These are phyloP conservation scores for Cichladusa arquata DNA, from an alignment of 2,113 vertebrate genomes.

Conservation along the genomic window DNA sequence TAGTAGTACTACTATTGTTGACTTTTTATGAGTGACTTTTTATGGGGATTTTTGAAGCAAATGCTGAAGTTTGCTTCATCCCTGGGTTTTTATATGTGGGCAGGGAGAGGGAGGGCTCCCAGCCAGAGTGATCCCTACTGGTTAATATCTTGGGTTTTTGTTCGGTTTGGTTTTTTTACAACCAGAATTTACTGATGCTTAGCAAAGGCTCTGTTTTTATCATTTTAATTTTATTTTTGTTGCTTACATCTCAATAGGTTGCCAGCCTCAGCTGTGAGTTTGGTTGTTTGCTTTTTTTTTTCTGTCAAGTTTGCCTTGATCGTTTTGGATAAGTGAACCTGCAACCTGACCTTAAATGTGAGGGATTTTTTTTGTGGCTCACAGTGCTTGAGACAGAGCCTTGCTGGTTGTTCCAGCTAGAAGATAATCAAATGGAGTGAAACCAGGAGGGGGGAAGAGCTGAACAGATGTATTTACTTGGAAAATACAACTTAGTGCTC, in stretches of 20 bases:
- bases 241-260: not conserved
- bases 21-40: not conserved
- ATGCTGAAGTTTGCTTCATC: not conserved
- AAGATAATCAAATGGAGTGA: not conserved
- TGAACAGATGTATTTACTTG: not conserved
- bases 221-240: not conserved
- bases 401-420: accelerated
- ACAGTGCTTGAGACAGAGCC: not conserved
- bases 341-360: not conserved
- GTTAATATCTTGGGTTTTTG: not conserved
- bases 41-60: not conserved
- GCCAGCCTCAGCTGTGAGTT: not conserved
- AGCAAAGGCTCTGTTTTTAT: not conserved
- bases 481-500: not conserved
- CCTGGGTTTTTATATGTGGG: not conserved
- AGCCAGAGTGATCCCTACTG: not conserved
- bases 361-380: not conserved
- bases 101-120: not conserved
- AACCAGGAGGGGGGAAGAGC: not conserved
- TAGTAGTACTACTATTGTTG: accelerated
- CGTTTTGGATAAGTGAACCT: not conserved
- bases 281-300: not conserved
- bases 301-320: not conserved
- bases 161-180: not conserved
- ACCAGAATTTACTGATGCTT: not conserved